Percentiles rank a stretch among this genome's conserved stretches.
phyloP scores from a whole-genome alignment of 2,113 vertebrate genomes.

The Etia nguti region DNA sequence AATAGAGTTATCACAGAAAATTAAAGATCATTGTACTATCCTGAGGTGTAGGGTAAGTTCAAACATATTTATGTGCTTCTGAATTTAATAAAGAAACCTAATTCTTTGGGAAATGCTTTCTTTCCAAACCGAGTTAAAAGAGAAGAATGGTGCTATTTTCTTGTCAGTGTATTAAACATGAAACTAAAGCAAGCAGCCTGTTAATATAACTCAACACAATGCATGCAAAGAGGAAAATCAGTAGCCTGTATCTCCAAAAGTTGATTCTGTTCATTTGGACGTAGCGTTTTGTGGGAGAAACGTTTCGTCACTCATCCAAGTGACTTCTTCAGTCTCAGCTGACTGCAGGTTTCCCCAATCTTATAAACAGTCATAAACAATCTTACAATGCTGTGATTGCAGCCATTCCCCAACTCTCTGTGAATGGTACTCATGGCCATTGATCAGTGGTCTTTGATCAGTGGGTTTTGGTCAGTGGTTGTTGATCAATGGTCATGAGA shows the following conservation, averaged over 20 bases:
- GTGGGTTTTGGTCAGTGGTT: too few relatives aligned
- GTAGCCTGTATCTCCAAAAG: neutral
- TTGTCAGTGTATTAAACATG: neutral
- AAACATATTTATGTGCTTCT: neutral
- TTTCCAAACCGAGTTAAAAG: neutral
- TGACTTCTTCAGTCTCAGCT: too few relatives aligned
- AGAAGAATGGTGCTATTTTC: neutral
- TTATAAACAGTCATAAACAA: too few relatives aligned
- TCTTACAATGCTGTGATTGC: too few relatives aligned
- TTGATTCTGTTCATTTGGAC: too few relatives aligned
- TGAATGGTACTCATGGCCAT: too few relatives aligned
- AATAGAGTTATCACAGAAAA: neutral
- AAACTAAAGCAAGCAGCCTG: neutral
- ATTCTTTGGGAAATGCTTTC: neutral
- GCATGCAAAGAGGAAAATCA: neutral
- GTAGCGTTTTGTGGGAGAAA: too few relatives aligned
- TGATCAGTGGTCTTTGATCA: too few relatives aligned
- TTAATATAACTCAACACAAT: neutral
- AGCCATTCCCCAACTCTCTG: too few relatives aligned
- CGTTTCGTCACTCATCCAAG: too few relatives aligned
- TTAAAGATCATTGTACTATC: neutral
- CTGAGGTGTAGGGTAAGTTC: neutral
- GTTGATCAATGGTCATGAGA: too few relatives aligned
- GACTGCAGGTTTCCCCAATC: too few relatives aligned
- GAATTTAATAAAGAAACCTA: neutral